Evolutionary conservation across 1,140 invertebrate genomes (phyloP), one percentile per base, ranked within the genome.

Genomic region (Penaeus chinensis): DNA sequence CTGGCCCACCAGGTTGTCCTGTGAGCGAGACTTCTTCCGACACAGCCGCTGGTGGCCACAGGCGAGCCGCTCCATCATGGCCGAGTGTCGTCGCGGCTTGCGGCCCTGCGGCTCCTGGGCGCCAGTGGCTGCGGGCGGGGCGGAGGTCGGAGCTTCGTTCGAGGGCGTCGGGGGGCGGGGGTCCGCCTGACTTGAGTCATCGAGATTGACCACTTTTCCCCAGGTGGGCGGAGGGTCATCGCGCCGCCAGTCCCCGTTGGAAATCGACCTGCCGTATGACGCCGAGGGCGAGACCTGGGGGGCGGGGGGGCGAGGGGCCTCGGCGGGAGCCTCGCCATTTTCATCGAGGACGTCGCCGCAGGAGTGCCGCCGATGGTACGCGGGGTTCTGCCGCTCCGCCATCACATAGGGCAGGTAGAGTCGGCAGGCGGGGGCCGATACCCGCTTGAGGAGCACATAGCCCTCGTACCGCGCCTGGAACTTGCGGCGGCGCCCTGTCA

Each of bases 381-480:
- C 16, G 54, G 83, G 83, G 47, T 66, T 37, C 4, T 60, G 76
- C 10, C 74, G 19, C 62, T 54, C 61, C 20, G 80, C 74, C 74
- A 82, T 78, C 61, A 90, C 83, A 42, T 90, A 90, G n/a, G 89
- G 89, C 13, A 90, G 85, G 76, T 79, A 71, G 20, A 71, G 82
- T 1, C 74, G 77, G 60, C 60, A 82, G 47, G 62, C 61, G 63
- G 83, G 69, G 16, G 79, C 66, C 37, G 78, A 69, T 1, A 89
- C 85, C 47, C 82, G 69, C 71, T 90, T 90, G 42, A 90, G 79
- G 37, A 90, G 80, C 8, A 90, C 83, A n/a, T 86, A 90, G 47
- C 89, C 89, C 77, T 90, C 89, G 74, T 90, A 90, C 10, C 89
- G 89, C 32, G 89, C 89, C 66, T 90, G 89, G 60, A 90, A 87